A percentile compares a stretch with the other conserved stretches of the same genome.
Conservation (phyloP, 30 jellyfish, hydroid and myxozoan species). For the Turritopsis rubra region DNA sequence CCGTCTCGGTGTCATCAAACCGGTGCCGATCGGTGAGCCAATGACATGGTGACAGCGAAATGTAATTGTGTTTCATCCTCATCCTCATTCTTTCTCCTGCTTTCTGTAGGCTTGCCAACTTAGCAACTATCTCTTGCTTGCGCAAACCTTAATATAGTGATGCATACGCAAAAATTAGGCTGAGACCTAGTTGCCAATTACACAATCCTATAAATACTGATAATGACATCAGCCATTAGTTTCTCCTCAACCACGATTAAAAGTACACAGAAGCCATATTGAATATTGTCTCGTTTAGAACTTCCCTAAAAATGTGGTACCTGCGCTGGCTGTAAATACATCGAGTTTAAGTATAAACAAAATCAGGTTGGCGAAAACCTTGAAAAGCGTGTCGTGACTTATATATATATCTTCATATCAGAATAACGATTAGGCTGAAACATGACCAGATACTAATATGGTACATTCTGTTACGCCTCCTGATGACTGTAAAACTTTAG, state of each 20-base stretch:
- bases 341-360: background rate
- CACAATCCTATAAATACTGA: no score
- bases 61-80: no score
- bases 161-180: no score
- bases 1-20: background rate
- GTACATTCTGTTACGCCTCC: constrained; percentile 5
- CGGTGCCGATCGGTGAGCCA: background rate
- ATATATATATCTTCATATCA: background rate
- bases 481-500: constrained; percentile 13
- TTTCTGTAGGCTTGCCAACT: no score
- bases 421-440: background rate
- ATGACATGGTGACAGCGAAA: background rate
- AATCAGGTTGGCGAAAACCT: no score
- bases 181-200: no score
- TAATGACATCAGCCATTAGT: no score
- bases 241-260: no score
- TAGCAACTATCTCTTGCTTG: no score
- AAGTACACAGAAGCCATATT: background rate
- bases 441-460: background rate
- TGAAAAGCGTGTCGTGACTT: background rate
- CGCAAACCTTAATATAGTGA: no score
- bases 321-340: background rate
- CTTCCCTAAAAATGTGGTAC: background rate
- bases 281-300: background rate
- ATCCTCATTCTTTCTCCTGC: no score